A percentile compares a stretch with the other conserved stretches of the same genome.
Evolutionary conservation across 2,888 invertebrate genomes (phyloP).

Genomic region (Troglohyphantes excavatus): DNA sequence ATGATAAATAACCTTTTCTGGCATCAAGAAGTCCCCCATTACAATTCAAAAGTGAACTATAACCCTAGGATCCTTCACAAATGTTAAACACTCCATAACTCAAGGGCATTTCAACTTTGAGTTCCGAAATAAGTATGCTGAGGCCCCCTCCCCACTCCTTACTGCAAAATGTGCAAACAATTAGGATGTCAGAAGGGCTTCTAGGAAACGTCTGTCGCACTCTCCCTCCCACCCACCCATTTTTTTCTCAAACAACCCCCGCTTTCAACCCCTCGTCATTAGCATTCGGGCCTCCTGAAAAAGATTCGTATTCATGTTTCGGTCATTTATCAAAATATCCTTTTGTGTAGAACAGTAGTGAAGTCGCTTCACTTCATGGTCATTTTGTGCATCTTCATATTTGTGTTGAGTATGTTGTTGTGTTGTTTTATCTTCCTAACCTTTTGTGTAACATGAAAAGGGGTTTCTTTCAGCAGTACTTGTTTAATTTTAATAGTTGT

Average conservation of each 20-base stretch:
- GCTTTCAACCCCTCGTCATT: not conserved
- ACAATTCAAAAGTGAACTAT: not conserved
- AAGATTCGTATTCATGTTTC: not conserved
- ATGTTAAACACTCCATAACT: constrained; percentile 42
- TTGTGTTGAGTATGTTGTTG: no score
- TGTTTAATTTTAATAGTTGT: no score
- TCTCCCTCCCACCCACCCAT: not conserved
- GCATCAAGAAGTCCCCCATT: not conserved
- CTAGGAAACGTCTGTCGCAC: constrained; percentile 24
- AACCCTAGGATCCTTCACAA: not conserved
- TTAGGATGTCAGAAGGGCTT: constrained; percentile 30
- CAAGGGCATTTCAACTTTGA: not conserved
- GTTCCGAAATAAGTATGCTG: constrained; percentile 25
- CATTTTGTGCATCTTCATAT: no score
- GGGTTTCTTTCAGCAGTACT: no score
- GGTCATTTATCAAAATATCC: constrained; percentile 38
- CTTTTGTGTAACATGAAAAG: no score
- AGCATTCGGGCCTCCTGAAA: not conserved
- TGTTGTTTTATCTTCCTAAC: no score
- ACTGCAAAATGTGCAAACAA: constrained; percentile 47
- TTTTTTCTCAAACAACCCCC: not conserved
- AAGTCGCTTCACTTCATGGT: not conserved
- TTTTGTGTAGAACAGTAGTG: constrained; percentile 7
- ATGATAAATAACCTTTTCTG: constrained; percentile 7
- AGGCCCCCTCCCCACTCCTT: not conserved